These are phyloP conservation scores for Actinia equina DNA, from an alignment of 64 coral and sea anemone genomes.

Conservation along the genomic window DNA sequence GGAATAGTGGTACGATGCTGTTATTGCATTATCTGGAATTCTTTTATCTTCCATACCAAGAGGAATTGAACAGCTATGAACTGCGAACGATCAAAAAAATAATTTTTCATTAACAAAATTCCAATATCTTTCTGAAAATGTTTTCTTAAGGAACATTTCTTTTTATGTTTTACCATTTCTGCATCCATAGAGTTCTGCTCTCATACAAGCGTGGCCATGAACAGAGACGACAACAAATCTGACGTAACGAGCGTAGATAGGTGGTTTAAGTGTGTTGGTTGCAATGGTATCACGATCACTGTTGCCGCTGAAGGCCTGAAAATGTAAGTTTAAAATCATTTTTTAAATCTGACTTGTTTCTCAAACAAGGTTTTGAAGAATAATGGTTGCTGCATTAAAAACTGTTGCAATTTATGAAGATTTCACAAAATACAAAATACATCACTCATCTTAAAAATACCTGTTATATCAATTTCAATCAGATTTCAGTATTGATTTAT, in stretches of 20 bases:
- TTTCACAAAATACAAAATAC: neutral
- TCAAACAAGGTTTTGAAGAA: no score
- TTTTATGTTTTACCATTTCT: neutral
- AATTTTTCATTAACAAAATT: neutral
- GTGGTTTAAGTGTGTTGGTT: neutral
- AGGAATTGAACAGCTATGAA: constrained; percentile 10
- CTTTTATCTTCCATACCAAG: constrained; percentile 44
- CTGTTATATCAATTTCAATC: no score
- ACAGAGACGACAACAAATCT: neutral
- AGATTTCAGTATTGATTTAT: neutral
- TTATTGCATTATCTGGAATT: constrained; percentile 33
- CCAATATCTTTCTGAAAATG: neutral
- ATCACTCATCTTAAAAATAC: neutral
- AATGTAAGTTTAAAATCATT: no score
- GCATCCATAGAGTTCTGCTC: constrained; percentile 46
- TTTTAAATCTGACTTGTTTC: no score
- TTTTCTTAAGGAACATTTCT: neutral
- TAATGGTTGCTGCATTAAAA: no score
- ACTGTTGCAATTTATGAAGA: neutral
- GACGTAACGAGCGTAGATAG: constrained; percentile 6
- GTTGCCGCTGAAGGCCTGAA: neutral
- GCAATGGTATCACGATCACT: constrained; percentile 6
- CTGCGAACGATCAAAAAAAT: neutral
- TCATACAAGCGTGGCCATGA: constrained; percentile 21
- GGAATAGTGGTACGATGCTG: constrained; percentile 17